phyloP scores from a whole-genome alignment of 2,113 vertebrate species.

The Nycticorax nycticorax region DNA sequence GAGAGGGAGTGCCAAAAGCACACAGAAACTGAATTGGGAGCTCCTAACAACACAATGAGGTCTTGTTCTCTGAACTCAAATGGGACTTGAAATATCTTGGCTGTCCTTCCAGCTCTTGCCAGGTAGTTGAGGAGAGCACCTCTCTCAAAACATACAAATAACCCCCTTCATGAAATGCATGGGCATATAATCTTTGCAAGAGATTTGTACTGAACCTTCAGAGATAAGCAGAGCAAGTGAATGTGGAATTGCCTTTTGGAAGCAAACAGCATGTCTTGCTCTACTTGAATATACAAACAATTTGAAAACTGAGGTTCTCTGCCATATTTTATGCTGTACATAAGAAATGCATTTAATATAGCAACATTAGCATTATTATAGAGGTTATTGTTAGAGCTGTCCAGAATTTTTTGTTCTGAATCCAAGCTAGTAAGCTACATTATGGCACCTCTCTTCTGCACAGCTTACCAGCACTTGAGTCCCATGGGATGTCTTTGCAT shows the following conservation, averaged over 20 bases:
- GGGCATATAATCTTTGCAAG: neutral
- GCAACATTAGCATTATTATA: neutral
- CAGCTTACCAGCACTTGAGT: neutral
- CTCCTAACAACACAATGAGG: neutral
- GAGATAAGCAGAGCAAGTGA: neutral
- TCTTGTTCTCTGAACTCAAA: neutral
- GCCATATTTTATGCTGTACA: neutral
- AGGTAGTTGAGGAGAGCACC: neutral
- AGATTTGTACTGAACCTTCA: neutral
- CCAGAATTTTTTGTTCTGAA: neutral
- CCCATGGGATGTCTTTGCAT: neutral
- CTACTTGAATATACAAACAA: neutral
- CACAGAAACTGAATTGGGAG: neutral
- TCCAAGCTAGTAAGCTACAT: neutral
- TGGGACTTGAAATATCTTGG: neutral
- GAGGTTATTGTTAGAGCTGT: neutral
- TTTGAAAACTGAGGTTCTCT: neutral
- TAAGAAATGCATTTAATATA: neutral
- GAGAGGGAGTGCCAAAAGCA: neutral
- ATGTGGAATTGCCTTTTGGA: neutral
- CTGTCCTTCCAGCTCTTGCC: neutral
- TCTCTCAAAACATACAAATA: neutral
- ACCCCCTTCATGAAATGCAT: accelerated
- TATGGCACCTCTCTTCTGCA: neutral
- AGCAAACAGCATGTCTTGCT: neutral